These are phyloP conservation scores for Xestobium rufovillosum DNA, from an alignment of 2,888 invertebrate genomes.

Conservation along the genomic window DNA sequence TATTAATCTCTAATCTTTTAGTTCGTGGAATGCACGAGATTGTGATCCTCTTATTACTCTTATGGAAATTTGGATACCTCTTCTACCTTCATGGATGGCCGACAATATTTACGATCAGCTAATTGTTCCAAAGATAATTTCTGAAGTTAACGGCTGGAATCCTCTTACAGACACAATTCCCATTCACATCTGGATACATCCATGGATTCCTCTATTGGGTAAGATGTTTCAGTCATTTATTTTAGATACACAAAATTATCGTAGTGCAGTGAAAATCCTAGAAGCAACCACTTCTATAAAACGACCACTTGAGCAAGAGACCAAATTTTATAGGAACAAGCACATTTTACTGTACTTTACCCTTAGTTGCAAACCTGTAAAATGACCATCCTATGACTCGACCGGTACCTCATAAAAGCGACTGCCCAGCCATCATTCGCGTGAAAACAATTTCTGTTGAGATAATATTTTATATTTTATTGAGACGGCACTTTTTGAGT, in stretches of 20 bases:
- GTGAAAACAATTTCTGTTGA: too few species aligned
- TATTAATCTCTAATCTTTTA: conserved; percentile 40
- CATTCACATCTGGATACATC: conserved; percentile 94
- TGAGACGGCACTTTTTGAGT: too few species aligned
- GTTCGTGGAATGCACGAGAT: conserved; percentile 75
- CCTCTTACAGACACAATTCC: conserved; percentile 92
- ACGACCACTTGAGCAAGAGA: too few species aligned
- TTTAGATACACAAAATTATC: not conserved
- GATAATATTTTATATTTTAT: too few species aligned
- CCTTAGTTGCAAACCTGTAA: too few species aligned
- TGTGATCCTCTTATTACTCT: conserved; percentile 72
- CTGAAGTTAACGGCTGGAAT: conserved; percentile 87
- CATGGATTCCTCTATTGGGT: conserved; percentile 87
- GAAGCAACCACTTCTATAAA: too few species aligned
- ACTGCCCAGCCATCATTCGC: too few species aligned
- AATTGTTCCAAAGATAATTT: conserved; percentile 65
- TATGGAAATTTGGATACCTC: conserved; percentile 71
- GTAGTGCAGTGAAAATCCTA: too few species aligned
- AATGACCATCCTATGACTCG: too few species aligned
- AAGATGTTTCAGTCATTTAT: conserved; percentile 22
- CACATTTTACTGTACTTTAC: too few species aligned
- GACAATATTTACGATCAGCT: conserved; percentile 75
- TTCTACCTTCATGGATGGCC: conserved; percentile 77
- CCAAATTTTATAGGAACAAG: too few species aligned
- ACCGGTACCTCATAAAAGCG: too few species aligned